Conservation (phyloP, 2,888 invertebrate genomes). For the Saturnia pavonia region DNA sequence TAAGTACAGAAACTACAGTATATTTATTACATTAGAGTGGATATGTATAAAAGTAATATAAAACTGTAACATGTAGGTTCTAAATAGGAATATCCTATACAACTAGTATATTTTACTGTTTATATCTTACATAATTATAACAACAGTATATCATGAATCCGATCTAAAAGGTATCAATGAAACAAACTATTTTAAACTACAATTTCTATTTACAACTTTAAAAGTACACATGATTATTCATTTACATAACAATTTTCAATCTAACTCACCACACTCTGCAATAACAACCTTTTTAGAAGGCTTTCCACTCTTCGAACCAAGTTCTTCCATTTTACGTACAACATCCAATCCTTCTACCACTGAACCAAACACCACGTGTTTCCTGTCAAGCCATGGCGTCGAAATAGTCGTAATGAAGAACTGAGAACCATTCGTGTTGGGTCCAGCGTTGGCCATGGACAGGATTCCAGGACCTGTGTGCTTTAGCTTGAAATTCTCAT, state of each 20-base stretch:
- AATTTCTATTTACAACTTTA: slow-evolving; percentile 5
- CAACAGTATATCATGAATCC: not conserved
- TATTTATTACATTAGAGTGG: no score
- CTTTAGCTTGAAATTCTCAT: slow-evolving; percentile 97
- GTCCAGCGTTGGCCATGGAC: slow-evolving; percentile 98
- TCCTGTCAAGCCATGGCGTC: slow-evolving; percentile 96
- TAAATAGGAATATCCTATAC: not conserved
- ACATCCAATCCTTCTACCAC: slow-evolving; percentile 96
- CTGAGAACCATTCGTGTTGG: slow-evolving; percentile 97
- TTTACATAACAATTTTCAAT: slow-evolving; percentile 34
- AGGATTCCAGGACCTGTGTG: slow-evolving; percentile 94
- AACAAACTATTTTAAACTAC: slow-evolving; percentile 3
- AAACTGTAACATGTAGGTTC: not conserved
- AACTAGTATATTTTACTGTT: not conserved
- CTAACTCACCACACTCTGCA: slow-evolving; percentile 91
- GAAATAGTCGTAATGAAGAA: slow-evolving; percentile 97
- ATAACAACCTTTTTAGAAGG: slow-evolving; percentile 91
- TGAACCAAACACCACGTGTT: slow-evolving; percentile 96
- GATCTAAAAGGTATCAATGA: not conserved
- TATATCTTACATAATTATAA: not conserved
- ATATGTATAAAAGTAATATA: no score
- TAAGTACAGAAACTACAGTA: no score
- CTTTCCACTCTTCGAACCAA: slow-evolving; percentile 92
- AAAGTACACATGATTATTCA: not conserved
- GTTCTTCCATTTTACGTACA: slow-evolving; percentile 91